A percentile compares a stretch with the other conserved stretches of the same genome.
These are phyloP conservation scores for Spodoptera littoralis DNA, from an alignment of 2,888 invertebrate genomes.

Conservation along the genomic window DNA sequence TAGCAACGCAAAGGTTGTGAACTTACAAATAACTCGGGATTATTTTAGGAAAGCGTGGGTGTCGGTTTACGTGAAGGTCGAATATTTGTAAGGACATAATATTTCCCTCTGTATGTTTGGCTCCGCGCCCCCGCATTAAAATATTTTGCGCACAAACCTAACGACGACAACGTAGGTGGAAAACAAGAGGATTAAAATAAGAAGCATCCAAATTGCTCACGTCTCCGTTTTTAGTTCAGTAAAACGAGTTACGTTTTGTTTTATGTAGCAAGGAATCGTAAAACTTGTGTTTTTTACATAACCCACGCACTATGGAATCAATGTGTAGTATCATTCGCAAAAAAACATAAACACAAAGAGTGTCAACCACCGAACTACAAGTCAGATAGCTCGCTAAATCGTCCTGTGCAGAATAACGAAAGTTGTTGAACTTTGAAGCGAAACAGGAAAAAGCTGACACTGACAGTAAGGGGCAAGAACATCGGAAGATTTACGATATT, in stretches of 20 bases:
- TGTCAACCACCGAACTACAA: constrained; percentile 42
- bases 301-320: constrained; percentile 60
- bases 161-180: constrained; percentile 67
- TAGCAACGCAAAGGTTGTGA: constrained; percentile 49
- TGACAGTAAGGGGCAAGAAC: constrained; percentile 64
- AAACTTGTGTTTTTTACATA: constrained; percentile 64
- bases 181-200: constrained; percentile 61
- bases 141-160: constrained; percentile 66
- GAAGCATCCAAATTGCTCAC: constrained; percentile 65
- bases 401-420: constrained; percentile 63
- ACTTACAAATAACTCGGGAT: constrained; percentile 47
- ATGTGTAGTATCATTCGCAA: constrained; percentile 50
- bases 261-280: constrained; percentile 56
- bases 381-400: constrained; percentile 53
- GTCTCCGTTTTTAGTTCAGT: constrained; percentile 63
- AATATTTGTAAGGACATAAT: constrained; percentile 62
- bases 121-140: constrained; percentile 66
- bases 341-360: constrained; percentile 38
- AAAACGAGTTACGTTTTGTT: constrained; percentile 60
- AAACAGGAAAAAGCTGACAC: constrained; percentile 73
- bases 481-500: constrained; percentile 73
- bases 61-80: constrained; percentile 60
- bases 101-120: constrained; percentile 65
- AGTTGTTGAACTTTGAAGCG: constrained; percentile 72
- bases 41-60: constrained; percentile 63